A percentile compares a stretch with the other conserved stretches of the same genome.
phyloP scores from a whole-genome alignment of 2,797 vertebrate species.

The Rhinogobio ventralis region DNA sequence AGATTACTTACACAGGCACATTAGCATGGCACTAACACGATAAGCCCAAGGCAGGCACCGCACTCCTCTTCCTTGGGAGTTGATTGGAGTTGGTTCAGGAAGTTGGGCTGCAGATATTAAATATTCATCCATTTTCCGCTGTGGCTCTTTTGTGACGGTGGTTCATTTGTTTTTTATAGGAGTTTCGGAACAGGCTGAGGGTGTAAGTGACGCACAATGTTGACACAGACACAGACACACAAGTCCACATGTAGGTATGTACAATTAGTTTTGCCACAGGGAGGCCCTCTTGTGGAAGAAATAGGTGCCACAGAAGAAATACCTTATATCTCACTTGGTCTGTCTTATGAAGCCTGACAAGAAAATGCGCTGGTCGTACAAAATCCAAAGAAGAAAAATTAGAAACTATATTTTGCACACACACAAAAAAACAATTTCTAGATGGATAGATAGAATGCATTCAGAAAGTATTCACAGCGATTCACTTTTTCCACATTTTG shows the following conservation, averaged over 20 bases:
- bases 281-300: conserved; percentile 17
- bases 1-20: conserved; percentile 46
- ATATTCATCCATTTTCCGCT: conserved; percentile 50
- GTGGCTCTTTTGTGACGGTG: conserved; percentile 63
- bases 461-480: too few species aligned
- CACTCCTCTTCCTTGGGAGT: conserved; percentile 45
- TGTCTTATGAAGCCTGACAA: not conserved
- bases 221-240: conserved; percentile 34
- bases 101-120: conserved; percentile 37
- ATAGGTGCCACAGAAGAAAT: not conserved
- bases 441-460: too few species aligned
- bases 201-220: conserved; percentile 68
- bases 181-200: conserved; percentile 67
- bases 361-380: not conserved
- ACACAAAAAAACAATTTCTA: too few species aligned
- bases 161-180: conserved; percentile 71
- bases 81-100: conserved; percentile 36
- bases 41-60: conserved; percentile 35
- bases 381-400: not conserved
- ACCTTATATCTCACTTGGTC: not conserved
- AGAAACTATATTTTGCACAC: not conserved
- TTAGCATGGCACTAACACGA: conserved; percentile 44
- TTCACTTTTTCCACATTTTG: too few species aligned
- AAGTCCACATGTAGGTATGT: conserved; percentile 34
- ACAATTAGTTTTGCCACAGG: conserved; percentile 1